A percentile compares a stretch with the other conserved stretches of the same genome.
phyloP scores from a whole-genome alignment of 2,888 invertebrate species.

The Tholera decimalis region DNA sequence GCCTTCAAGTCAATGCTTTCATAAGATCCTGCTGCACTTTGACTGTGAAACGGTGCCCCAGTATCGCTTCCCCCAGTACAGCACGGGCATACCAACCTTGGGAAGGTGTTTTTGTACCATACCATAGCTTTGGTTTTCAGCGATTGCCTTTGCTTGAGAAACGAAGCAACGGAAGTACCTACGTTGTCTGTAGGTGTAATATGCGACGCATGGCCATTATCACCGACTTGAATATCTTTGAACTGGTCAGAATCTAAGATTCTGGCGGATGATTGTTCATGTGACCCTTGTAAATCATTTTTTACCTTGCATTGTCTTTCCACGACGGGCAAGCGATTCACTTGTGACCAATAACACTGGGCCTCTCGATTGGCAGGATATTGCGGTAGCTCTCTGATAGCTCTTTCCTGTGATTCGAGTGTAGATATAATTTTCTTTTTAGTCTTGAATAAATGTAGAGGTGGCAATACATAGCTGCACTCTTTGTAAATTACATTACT shows the following conservation, averaged over 20 bases:
- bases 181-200: constrained; percentile 62
- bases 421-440: constrained; percentile 23
- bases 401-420: constrained; percentile 27
- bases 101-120: constrained; percentile 68
- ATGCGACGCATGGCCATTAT: constrained; percentile 28
- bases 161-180: constrained; percentile 68
- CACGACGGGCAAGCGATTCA: constrained; percentile 72
- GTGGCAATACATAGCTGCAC: constrained; percentile 73
- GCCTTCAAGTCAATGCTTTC: constrained; percentile 78
- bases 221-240: constrained; percentile 8
- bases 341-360: constrained; percentile 77
- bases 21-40: constrained; percentile 73
- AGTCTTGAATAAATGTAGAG: constrained; percentile 42
- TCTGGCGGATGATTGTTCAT: constrained; percentile 1
- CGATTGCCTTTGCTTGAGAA: constrained; percentile 52
- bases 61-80: constrained; percentile 76
- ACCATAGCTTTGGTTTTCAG: constrained; percentile 36
- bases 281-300: constrained; percentile 14
- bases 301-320: constrained; percentile 55
- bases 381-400: constrained; percentile 26
- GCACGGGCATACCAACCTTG: constrained; percentile 80
- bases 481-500: constrained; percentile 78
- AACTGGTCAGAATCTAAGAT: constrained; percentile 25
- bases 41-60: constrained; percentile 63
- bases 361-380: constrained; percentile 21